Base-by-base conservation (phyloP, 2,797 vertebrate species). In the Delichon dasypus region DNA sequence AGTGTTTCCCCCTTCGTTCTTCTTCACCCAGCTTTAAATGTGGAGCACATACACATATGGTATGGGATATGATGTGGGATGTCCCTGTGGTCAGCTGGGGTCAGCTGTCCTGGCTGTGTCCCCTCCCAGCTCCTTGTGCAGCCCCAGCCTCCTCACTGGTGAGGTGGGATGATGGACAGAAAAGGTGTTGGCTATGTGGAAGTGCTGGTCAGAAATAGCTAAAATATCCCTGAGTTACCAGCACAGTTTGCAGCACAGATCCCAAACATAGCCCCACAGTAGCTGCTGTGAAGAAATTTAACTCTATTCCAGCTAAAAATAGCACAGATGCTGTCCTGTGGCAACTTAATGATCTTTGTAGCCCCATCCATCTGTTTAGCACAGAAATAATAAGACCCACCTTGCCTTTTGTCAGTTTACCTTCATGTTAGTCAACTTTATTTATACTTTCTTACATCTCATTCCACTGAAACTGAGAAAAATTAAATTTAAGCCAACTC, bases 41-140 rank as follows among this genome's bases (percentile, higher is more conserved):
- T 21, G 32, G 47, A 61, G 21, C 53, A 34, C 0, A 0, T 38
- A 27, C 11, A 18, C 51, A 7, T 10, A 5, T 12, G 5, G 21
- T 54, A 19, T 70, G 57, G 23, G 22, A 30, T 73, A 5, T 17
- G 12, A 13, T 70, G 25, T 57, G 62, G 16, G 8, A 42, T n/a
- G 2, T 66, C 18, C 25, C 70, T 26, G 40, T 38, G 21, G 25
- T 29, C 58, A 51, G 13, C 0, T 47, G 48, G 32, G 54, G 10
- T 36, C 67, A 71, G 18, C 26, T 71, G 47, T 36, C 42, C 64
- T 11, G 14, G 34, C 14, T 55, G 18, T 55, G 54, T 16, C 16
- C 36, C 25, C 34, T 66, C 42, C 36, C 53, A 61, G 5, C 23
- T 36, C 30, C 53, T 40, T 21, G 54, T 67, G 42, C 36, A 34